Base-by-base conservation (phyloP, 1,140 invertebrate genomes). In the Belonocnema kinseyi region DNA sequence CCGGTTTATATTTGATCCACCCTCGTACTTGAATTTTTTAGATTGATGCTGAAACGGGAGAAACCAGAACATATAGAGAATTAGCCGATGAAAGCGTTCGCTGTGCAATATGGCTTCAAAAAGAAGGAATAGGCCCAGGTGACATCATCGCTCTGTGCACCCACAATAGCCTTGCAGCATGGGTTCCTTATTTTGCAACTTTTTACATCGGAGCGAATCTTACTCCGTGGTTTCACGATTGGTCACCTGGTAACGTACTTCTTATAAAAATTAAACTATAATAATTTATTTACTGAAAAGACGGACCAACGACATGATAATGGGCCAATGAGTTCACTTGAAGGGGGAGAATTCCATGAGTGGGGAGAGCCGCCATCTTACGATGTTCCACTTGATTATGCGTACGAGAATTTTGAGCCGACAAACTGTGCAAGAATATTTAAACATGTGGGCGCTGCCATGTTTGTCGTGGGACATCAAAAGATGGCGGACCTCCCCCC, bases 41-140 rank as follows among this genome's bases (percentile, higher is more conserved):
- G 84, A 90, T 93, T 66, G 92, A 93, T 77, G 91, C 85, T 53
- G 83, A 85, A 7, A 93, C 92, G 1, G 91, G 89, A 0, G 80
- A 90, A 61, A 53, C 88, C 56, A 90, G 92, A 76, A 91, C 90
- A 0, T 89, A 85, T 58, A 77, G 61, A 14, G 88, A 88, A 16
- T 89, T 92, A 8, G 79, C 88, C 13, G 77, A 81, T 0, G 85
- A 90, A 12, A 89, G 89, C 16, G 83, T 92, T 3, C 85, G 85
- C 40, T 80, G 92, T 46, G 92, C 92, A 2, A 76, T 87, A 50
- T 88, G 89, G 75, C 54, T 93, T 50, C 82, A 87, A 50, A 82
- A 84, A 16, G 77, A 89, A 13, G 91, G 91, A 0, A 75, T 92
- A 7, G 79, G 85, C 21, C 85, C 87, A 1, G 89, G 87, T 1